Percentiles rank a stretch among this genome's conserved stretches.
phyloP scores from a whole-genome alignment of 2,888 invertebrate genomes.

The Clistopyga incitator region DNA sequence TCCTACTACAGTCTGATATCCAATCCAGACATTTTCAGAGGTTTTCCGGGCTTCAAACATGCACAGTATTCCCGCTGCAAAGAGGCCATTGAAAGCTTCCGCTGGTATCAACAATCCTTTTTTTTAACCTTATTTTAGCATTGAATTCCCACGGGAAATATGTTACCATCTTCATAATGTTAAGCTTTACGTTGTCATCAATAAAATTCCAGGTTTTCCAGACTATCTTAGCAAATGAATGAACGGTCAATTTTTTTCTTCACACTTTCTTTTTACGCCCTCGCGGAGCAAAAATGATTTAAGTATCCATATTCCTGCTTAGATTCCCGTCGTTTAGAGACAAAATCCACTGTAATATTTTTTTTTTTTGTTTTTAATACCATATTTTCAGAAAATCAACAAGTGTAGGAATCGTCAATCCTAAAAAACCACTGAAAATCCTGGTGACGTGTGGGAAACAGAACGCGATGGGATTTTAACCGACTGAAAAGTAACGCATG shows the following conservation, averaged over 20 bases:
- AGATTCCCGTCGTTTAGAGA: not conserved
- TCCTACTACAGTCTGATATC: not conserved
- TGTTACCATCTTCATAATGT: no score
- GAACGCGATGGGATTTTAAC: constrained; percentile 45
- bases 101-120: constrained; percentile 2
- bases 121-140: not conserved
- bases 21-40: not conserved
- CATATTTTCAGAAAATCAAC: not conserved
- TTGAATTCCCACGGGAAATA: not conserved
- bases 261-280: no score
- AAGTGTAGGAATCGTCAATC: not conserved
- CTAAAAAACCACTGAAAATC: constrained; percentile 1
- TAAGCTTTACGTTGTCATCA: no score
- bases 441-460: constrained; percentile 18
- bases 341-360: not conserved
- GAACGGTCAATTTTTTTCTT: no score
- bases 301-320: not conserved
- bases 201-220: no score
- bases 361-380: not conserved
- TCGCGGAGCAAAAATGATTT: no score
- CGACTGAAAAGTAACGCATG: constrained; percentile 7
- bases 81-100: not conserved
- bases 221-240: no score
- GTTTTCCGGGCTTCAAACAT: not conserved
- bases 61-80: not conserved